Evolutionary conservation across 1,140 invertebrate genomes (phyloP).

Genomic region (Leguminivora glycinivorella): DNA sequence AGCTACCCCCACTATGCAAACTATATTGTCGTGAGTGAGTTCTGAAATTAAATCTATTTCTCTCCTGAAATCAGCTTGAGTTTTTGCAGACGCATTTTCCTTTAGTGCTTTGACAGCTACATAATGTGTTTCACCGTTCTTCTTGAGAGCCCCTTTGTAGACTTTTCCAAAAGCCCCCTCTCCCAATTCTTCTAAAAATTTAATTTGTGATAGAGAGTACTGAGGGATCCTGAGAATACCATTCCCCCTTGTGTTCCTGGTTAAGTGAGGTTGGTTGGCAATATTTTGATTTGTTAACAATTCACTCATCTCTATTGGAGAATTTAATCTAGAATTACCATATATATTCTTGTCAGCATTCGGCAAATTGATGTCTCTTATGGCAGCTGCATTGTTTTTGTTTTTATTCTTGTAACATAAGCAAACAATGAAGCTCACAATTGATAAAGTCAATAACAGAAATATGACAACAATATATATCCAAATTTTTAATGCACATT

Average conservation of each 20-base stretch:
- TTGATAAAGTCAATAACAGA: slow-evolving; percentile 58
- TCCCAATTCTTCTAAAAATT: slow-evolving; percentile 95
- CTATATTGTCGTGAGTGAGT: slow-evolving; percentile 96
- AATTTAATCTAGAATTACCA: slow-evolving; percentile 83
- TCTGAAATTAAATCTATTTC: slow-evolving; percentile 96
- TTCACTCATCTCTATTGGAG: slow-evolving; percentile 88
- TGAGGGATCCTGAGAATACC: slow-evolving; percentile 83
- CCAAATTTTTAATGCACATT: slow-evolving; percentile 86
- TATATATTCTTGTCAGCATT: slow-evolving; percentile 90
- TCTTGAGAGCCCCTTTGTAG: slow-evolving; percentile 94
- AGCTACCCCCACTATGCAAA: slow-evolving; percentile 95
- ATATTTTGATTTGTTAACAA: slow-evolving; percentile 82
- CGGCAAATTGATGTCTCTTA: slow-evolving; percentile 83
- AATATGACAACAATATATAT: slow-evolving; percentile 80
- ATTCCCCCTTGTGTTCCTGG: slow-evolving; percentile 78
- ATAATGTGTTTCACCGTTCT: slow-evolving; percentile 83
- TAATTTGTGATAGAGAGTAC: slow-evolving; percentile 88
- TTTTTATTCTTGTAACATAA: slow-evolving; percentile 78
- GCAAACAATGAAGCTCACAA: slow-evolving; percentile 66
- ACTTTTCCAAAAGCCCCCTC: slow-evolving; percentile 98
- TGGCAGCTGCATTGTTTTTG: slow-evolving; percentile 80
- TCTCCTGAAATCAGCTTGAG: slow-evolving; percentile 93
- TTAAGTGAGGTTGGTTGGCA: slow-evolving; percentile 74
- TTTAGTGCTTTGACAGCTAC: slow-evolving; percentile 97
- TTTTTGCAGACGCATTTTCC: slow-evolving; percentile 94